Conservation (phyloP, 2,888 invertebrate genomes). For the Encarsia formosa region DNA sequence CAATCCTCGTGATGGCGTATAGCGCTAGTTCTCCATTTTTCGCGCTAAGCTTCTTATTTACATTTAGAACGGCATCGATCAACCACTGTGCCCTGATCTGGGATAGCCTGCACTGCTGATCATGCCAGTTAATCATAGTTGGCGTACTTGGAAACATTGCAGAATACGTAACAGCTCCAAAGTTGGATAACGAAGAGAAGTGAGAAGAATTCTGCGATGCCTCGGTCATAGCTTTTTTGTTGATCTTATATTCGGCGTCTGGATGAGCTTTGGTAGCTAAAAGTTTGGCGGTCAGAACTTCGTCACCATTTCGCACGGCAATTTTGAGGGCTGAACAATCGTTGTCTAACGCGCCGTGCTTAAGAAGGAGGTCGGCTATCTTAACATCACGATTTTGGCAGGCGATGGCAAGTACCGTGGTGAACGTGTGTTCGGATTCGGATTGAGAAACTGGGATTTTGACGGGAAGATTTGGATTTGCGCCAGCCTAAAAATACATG, state of each 20-base stretch:
- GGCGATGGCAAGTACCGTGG: constrained; percentile 66
- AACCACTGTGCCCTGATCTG: constrained; percentile 78
- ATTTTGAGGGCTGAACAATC: constrained; percentile 76
- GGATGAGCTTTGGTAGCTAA: constrained; percentile 85
- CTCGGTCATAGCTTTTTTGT: constrained; percentile 78
- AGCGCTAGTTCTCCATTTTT: constrained; percentile 71
- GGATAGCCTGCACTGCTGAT: constrained; percentile 68
- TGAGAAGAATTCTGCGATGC: constrained; percentile 56
- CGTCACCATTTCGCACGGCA: constrained; percentile 71
- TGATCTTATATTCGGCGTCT: constrained; percentile 90
- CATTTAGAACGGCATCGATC: constrained; percentile 74
- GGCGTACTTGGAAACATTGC: constrained; percentile 78
- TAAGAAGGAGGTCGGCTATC: constrained; percentile 73
- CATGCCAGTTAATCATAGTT: constrained; percentile 91
- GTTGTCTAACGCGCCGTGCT: constrained; percentile 82
- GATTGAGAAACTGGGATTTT: constrained; percentile 53
- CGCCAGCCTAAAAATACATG: constrained; percentile 60
- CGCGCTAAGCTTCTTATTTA: constrained; percentile 70
- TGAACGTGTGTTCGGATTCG: constrained; percentile 37
- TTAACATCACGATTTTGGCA: constrained; percentile 64
- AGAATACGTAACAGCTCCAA: constrained; percentile 67
- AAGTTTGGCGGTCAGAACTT: constrained; percentile 71
- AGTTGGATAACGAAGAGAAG: constrained; percentile 55
- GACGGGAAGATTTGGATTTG: constrained; percentile 74
- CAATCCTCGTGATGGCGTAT: constrained; percentile 89